Base-by-base conservation (phyloP, 2,797 vertebrate species). In the Channallabes apus region DNA sequence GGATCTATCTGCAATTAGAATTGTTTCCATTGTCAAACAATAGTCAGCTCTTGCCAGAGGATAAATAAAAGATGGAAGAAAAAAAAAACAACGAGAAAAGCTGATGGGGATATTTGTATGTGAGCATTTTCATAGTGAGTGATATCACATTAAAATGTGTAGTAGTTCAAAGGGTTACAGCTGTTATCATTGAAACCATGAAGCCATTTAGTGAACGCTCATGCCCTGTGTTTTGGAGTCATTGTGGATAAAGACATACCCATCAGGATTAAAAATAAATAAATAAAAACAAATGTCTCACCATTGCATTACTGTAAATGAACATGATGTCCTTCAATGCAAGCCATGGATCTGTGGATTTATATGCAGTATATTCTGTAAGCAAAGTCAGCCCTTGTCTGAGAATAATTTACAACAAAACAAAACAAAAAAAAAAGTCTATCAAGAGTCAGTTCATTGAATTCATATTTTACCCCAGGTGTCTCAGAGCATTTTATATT, bases 371-470 rank as follows among this genome's bases (percentile, higher is more conserved):
- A 82, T 82, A 87, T n/a, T 89, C 86, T 78, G 82, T 24, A 75
- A 86, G 87, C 59, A 80, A 89, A 84, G 85, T 86, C 24, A 84
- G 27, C 38, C 62, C 67, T 81, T 14, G 71, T 76, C 84, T 71
- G 65, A 41, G 69, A 81, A 88, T 54, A 65, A 85, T 80, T 82
- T 15, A 80, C 27, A 18, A 54, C 38, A 75, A 29, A 75, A 29
- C 24, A 11, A 11, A 46, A 9, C 1, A 11, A 9, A 46, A 11
- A 46, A 46, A 56, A 56, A 29, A 29, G 46, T 27, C 24, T 51
- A 51, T 73, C 41, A 67, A 79, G 73, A 75, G 80, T 11, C 35
- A 58, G 59, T 73, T 84, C 24, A 77, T 86, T 67, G 22, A 69
- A 86, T 89, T 85, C 9, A n/a, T 41, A 64, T 71, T 61, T 73